Conservation (phyloP, 2,113 vertebrate species). For the Tylochromis polylepis region DNA sequence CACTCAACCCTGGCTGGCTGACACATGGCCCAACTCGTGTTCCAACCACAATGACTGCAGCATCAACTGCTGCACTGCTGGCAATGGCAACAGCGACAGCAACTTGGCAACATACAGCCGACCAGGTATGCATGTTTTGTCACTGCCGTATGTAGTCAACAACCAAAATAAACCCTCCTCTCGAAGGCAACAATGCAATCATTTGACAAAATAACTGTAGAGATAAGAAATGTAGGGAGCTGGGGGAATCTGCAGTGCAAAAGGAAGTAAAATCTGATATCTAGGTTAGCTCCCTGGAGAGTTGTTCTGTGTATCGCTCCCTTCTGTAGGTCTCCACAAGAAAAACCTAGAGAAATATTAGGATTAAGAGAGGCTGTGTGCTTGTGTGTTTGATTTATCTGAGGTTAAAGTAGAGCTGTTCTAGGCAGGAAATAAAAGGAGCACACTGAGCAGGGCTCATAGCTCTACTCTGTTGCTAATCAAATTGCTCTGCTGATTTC, state of each 20-base stretch:
- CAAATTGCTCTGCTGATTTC: conserved; percentile 76
- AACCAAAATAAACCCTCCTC: conserved; percentile 22
- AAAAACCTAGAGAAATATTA: conserved; percentile 56
- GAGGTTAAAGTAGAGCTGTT: conserved; percentile 70
- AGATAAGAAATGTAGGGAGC: conserved; percentile 43
- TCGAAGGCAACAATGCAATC: not conserved
- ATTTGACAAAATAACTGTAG: conserved; percentile 33
- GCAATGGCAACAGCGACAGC: conserved; percentile 93
- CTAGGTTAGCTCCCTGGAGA: conserved; percentile 69
- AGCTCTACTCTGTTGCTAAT: conserved; percentile 74
- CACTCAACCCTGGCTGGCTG: conserved; percentile 93
- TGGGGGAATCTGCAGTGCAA: conserved; percentile 23
- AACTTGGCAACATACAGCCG: conserved; percentile 96
- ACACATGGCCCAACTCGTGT: conserved; percentile 97
- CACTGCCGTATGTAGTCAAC: not conserved
- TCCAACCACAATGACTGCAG: conserved; percentile 96
- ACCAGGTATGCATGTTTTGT: conserved; percentile 79
- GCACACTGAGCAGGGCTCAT: conserved; percentile 65
- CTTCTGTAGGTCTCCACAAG: conserved; percentile 36
- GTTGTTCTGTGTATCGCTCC: conserved; percentile 21
- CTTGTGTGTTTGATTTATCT: conserved; percentile 68
- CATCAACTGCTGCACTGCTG: conserved; percentile 94
- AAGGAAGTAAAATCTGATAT: conserved; percentile 59
- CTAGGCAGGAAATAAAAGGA: conserved; percentile 71
- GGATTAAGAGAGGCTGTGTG: conserved; percentile 48